phyloP scores from a whole-genome alignment of 2,888 invertebrate genomes.

The Mechanitis messenoides region DNA sequence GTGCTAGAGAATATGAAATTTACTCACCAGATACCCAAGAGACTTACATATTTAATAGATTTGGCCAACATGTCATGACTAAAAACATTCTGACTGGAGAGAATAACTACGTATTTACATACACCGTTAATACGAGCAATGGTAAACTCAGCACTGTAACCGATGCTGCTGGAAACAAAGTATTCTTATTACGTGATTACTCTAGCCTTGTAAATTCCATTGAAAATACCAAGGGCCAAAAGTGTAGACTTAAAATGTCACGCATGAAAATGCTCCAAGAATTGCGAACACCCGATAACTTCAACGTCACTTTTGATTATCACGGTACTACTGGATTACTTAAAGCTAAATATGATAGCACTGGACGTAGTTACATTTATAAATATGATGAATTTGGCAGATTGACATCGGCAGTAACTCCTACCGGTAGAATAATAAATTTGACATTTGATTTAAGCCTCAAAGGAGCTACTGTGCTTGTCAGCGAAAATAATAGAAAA shows the following conservation, averaged over 20 bases:
- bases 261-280: conserved; percentile 94
- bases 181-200: conserved; percentile 88
- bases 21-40: conserved; percentile 97
- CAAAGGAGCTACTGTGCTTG: conserved; percentile 91
- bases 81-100: conserved; percentile 96
- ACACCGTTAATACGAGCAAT: conserved; percentile 97
- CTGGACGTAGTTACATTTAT: conserved; percentile 93
- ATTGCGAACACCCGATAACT: conserved; percentile 93
- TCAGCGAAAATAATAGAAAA: conserved; percentile 88
- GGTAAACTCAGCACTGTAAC: conserved; percentile 96
- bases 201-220: conserved; percentile 94
- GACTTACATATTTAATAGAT: conserved; percentile 93
- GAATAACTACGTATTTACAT: conserved; percentile 94
- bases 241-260: conserved; percentile 92
- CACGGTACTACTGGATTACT: conserved; percentile 92
- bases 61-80: conserved; percentile 96
- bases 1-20: conserved; percentile 92
- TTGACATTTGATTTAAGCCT: conserved; percentile 92
- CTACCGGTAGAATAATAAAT: conserved; percentile 95
- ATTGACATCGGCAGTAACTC: conserved; percentile 92
- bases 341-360: conserved; percentile 91
- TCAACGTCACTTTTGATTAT: conserved; percentile 95
- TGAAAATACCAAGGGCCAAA: conserved; percentile 95
- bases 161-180: conserved; percentile 93
- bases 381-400: conserved; percentile 97